A percentile compares a stretch with the other conserved stretches of the same genome.
Evolutionary conservation across 1,140 invertebrate genomes (phyloP).

Genomic region (Ephestia elutella): DNA sequence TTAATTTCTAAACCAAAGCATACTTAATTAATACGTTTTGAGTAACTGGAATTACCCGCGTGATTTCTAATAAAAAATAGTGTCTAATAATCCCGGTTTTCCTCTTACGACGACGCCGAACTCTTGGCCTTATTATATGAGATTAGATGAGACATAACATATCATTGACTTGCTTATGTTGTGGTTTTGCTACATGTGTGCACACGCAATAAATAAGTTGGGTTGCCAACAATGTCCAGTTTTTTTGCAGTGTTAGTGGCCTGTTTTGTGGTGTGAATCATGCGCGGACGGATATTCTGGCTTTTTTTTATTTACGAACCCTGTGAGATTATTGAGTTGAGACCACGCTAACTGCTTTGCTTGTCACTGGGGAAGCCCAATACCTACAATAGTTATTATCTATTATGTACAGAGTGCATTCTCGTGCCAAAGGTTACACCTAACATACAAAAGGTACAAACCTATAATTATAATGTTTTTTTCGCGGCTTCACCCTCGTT

Average conservation of each 20-base stretch:
- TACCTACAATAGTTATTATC: not conserved
- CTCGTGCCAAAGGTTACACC: not conserved
- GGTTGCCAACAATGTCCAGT: not conserved
- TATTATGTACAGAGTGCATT: not conserved
- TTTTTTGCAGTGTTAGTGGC: too few relatives aligned
- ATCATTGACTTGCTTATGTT: not conserved
- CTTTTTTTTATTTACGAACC: too few relatives aligned
- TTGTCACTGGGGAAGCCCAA: not conserved
- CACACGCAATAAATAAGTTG: not conserved
- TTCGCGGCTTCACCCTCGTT: too few relatives aligned
- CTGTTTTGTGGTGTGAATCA: too few relatives aligned
- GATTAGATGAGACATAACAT: not conserved
- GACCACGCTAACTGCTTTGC: not conserved
- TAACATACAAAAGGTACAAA: too few relatives aligned
- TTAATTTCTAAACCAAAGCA: not conserved
- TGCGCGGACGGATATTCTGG: too few relatives aligned
- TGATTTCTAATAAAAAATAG: not conserved
- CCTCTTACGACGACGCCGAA: not conserved
- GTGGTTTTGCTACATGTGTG: not conserved
- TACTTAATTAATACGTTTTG: not conserved
- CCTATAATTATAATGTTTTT: too few relatives aligned
- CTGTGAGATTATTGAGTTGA: too few relatives aligned
- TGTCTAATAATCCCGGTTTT: not conserved
- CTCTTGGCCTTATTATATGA: not conserved
- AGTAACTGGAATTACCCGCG: not conserved